Evolutionary conservation across 1,140 invertebrate species (phyloP), one percentile per base, ranked within the genome.

Genomic region (Trachelipus rathkii): DNA sequence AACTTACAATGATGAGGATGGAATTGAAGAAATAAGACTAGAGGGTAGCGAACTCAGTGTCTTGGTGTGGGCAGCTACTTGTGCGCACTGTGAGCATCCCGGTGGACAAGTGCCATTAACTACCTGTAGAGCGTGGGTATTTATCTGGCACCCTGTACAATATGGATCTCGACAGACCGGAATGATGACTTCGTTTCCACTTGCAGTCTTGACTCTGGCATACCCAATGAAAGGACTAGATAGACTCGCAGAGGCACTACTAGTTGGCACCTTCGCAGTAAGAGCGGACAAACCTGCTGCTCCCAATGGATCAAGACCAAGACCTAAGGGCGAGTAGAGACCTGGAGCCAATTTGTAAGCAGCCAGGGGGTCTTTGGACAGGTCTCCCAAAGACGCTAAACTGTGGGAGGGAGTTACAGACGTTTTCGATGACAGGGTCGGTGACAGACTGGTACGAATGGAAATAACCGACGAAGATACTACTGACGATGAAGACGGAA

Each of bases 341-440:
- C 77, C 76, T 23, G 79, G 79, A 19, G 79, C 75, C 43, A 81
- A 60, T 75, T 81, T 81, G 70, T 81, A 81, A 19, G 79, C 79
- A 0, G 79, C 79, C 67, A 81, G 67, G 44, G 79, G 79, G 68
- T 81, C 79, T 70, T 81, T 81, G 10, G 76, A 45, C 6, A 81
- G 79, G 43, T 73, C 72, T 11, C 75, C 50, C 15, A 80, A 68
- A 10, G 73, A 75, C 7, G 60, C 73, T 67, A 75, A 23, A 15
- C 73, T 67, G 74, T 76, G 76, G 11, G 77, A 78, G 15, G 79
- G 72, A 7, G 74, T 53, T 23, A 78, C 44, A 69, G 43, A 7
- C 67, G 77, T 68, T 75, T 73, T 44, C 74, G 78, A 67, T 46
- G 77, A 44, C 74, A 76, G 7, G 66, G 76, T 15, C 69, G 77